Evolutionary conservation across 2,113 vertebrate genomes (phyloP), one percentile per base, ranked within the genome.

Genomic region (Mesitornis unicolor): DNA sequence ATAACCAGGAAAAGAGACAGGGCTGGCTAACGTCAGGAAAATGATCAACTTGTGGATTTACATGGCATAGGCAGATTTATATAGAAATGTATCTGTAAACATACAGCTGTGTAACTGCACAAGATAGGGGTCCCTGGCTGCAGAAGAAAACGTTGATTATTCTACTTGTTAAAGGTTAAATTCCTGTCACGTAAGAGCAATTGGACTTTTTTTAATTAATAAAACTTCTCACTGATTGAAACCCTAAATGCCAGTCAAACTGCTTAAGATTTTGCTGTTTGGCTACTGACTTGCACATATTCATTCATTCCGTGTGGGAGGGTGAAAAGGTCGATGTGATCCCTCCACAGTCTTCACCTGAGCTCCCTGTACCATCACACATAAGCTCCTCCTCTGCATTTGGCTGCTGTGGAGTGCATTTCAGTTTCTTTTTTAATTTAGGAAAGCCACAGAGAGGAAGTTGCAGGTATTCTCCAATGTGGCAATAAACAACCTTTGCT

Each of bases 161-260:
- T 57, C 19, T 48, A 10, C 29, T 85, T 82, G 61, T 33, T 89
- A 91, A 92, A 82, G 59, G 80, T 40, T 89, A 87, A 80, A 85
- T 79, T 85, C 63, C 35, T 47, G 18, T 54, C 90, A 47, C 0
- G 0, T 38, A 69, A 29, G n/a, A 76, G 35, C 45, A 24, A 90
- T 36, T 83, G 42, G 57, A 47, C 21, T 63, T 89, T 26, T 70
- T 61, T 56, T 31, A 79, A 93, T 85, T 73, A 82, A 92, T 64
- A 64, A 54, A 75, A 64, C 7, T 81, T 85, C 29, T 63, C 42
- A 43, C 36, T 54, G 53, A 86, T 22, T 53, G 38, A 60, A 95
- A 76, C 67, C 15, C 79, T 56, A 69, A 93, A 82, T 83, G 43
- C 24, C 42, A 76, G 31, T 83, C 70, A 80, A 79, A 57, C 45